A percentile compares a stretch with the other conserved stretches of the same genome.
These are phyloP conservation scores for Vombatus ursinus DNA, from an alignment of 2,113 vertebrate genomes.

Conservation along the genomic window DNA sequence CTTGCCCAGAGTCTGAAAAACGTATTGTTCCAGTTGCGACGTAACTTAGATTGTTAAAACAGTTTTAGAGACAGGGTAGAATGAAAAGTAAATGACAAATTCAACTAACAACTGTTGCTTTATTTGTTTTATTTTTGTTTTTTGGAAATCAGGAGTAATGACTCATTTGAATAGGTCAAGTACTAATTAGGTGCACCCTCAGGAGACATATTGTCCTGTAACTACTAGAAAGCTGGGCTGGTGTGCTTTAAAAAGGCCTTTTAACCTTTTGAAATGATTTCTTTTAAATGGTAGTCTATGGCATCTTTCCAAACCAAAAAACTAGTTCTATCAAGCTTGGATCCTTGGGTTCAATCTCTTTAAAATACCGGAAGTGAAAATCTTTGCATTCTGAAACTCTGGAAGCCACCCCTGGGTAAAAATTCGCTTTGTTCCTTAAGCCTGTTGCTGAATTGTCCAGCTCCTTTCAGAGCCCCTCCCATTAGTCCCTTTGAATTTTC, in stretches of 20 bases:
- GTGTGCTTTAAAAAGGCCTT: background rate
- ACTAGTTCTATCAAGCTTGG: too few species aligned
- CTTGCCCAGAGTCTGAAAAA: background rate
- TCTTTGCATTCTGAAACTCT: background rate
- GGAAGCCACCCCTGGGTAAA: background rate
- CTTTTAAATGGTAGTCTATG: background rate
- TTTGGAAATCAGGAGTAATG: background rate
- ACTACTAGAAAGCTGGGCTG: background rate
- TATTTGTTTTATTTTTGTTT: background rate
- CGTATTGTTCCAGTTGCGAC: background rate
- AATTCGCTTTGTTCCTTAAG: too few species aligned
- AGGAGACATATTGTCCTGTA: background rate
- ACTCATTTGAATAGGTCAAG: background rate
- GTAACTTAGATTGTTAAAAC: background rate
- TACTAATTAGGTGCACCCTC: background rate
- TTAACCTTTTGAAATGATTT: background rate
- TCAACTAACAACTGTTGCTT: background rate
- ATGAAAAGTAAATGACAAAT: background rate
- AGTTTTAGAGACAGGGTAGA: background rate
- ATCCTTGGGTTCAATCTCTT: slow-evolving; percentile 2
- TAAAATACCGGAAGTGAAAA: slow-evolving; percentile 15
- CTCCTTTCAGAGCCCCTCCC: background rate
- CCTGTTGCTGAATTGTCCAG: background rate
- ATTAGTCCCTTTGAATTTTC: background rate
- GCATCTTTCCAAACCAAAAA: too few species aligned